Base-by-base conservation (phyloP, 2,113 vertebrate species). In the Nipponia nippon region DNA sequence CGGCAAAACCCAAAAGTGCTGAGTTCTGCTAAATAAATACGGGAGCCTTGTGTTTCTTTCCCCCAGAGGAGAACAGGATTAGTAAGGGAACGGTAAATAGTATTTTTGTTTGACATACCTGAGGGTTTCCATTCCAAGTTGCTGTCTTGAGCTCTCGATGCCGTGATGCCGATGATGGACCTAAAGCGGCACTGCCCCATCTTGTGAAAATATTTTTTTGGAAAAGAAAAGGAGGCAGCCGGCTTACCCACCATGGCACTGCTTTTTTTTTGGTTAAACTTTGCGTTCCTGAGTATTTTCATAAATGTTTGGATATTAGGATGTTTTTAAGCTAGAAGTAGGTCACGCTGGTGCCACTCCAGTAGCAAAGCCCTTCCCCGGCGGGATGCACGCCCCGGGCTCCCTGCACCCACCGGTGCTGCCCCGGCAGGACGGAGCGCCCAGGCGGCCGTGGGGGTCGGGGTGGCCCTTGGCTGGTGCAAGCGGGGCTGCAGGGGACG, bases 81-180 rank as follows among this genome's bases (percentile, higher is more conserved):
- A 89, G 77, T 79, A 69, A 83, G 82, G 0, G 20, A 91, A 77
- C 0, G 0, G 87, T 34, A 84, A 96, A 71, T 53, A 11, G 14
- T 97, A 50, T 93, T 97, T 97, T 94, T 90, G 47, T 97, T 97
- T 85, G 85, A 85, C 96, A 92, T 97, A 97, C 87, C 93, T 95
- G 92, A 96, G 91, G 89, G 85, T 94, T 97, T 97, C 94, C 84
- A 87, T 87, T 77, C 84, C 71, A n/a, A 49, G 71, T 16, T 69
- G 56, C 72, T 9, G 3, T 82, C 88, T 53, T 44, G 84, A 94
- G 82, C 58, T 53, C 61, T 83, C 7, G 7, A 13, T 87, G 49
- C 44, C 0, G 0, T 23, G 67, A 40, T 56, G 89, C 20, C 3
- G 15, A 26, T 47, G 67, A 56, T 42, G 86, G 73, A 34, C 62